Evolutionary conservation across 2,797 vertebrate genomes (phyloP).

Genomic region (Scolopax bukidnonensis): DNA sequence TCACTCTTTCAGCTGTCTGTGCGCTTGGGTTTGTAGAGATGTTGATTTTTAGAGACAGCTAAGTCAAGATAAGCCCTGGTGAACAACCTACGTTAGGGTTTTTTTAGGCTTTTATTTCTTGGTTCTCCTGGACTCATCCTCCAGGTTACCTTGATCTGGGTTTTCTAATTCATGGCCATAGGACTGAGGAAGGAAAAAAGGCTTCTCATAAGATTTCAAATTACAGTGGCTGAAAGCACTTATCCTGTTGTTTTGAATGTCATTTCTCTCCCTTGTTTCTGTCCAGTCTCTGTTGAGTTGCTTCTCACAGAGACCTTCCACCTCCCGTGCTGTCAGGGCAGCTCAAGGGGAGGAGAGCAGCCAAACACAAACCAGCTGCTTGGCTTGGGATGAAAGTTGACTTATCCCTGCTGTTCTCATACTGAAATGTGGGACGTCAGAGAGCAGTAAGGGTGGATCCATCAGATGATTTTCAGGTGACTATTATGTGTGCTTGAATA

Average conservation of each 20-base stretch:
- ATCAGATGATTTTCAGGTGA: neutral
- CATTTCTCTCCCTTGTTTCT: neutral
- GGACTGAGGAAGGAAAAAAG: neutral
- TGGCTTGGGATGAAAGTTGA: neutral
- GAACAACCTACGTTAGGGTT: neutral
- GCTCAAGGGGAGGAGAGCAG: neutral
- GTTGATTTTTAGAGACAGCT: neutral
- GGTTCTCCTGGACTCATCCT: neutral
- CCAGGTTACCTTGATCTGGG: neutral
- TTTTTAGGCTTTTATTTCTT: neutral
- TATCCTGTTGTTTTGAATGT: neutral
- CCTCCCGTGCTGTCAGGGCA: neutral
- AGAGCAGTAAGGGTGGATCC: neutral
- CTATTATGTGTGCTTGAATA: neutral
- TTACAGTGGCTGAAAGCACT: neutral
- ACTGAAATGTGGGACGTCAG: neutral
- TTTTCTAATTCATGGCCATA: neutral
- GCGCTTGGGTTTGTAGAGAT: neutral
- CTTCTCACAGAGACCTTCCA: neutral
- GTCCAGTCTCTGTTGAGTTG: neutral
- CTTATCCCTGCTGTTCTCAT: neutral
- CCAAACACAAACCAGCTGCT: neutral
- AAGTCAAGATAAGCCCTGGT: neutral
- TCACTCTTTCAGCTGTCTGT: neutral
- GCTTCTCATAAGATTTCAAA: neutral